These are phyloP conservation scores for Drosophila imparisetae DNA, from an alignment of 2,888 invertebrate genomes.

Conservation along the genomic window DNA sequence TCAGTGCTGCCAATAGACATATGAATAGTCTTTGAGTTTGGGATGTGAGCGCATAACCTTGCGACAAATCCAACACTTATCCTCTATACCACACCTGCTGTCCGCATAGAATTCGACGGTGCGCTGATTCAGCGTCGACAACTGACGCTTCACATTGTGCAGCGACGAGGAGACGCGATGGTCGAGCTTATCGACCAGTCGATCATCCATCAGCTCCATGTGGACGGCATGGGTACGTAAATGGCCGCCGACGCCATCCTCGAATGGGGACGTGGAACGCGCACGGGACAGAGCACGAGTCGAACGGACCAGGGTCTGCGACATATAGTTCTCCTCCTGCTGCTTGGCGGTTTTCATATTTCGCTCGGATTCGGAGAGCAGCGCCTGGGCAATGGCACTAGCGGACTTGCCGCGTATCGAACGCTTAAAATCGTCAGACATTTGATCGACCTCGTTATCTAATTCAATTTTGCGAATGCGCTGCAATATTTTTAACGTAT, in stretches of 20 bases:
- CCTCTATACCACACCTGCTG: constrained; percentile 84
- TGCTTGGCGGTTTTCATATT: constrained; percentile 83
- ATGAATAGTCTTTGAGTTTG: constrained; percentile 82
- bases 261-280: constrained; percentile 75
- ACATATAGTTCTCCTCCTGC: constrained; percentile 81
- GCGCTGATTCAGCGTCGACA: constrained; percentile 83
- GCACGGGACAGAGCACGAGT: constrained; percentile 81
- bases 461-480: constrained; percentile 85
- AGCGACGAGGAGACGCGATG: constrained; percentile 84
- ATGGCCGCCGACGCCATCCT: constrained; percentile 53
- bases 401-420: constrained; percentile 90
- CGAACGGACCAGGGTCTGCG: constrained; percentile 79
- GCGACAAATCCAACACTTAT: constrained; percentile 84
- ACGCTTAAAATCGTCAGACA: constrained; percentile 85
- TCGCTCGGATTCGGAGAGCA: constrained; percentile 87
- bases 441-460: constrained; percentile 85
- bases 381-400: constrained; percentile 88
- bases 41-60: constrained; percentile 83
- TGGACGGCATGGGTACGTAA: constrained; percentile 79
- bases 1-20: constrained; percentile 75
- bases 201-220: constrained; percentile 84
- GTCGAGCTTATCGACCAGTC: constrained; percentile 84
- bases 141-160: constrained; percentile 83
- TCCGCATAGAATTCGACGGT: constrained; percentile 84
- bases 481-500: constrained; percentile 81